phyloP scores from a whole-genome alignment of 1,140 invertebrate species.

The Drosophila kepulauana region DNA sequence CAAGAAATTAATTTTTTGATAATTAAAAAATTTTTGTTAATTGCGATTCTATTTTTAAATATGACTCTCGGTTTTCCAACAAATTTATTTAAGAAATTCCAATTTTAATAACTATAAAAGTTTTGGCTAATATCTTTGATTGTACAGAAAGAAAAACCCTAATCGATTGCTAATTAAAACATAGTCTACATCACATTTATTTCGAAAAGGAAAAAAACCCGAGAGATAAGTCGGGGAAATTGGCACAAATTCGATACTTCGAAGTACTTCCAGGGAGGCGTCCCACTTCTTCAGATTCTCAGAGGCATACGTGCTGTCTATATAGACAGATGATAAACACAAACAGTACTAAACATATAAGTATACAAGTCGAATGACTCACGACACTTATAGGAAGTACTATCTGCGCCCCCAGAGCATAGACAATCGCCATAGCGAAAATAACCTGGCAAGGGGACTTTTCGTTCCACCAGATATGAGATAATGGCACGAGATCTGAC shows the following conservation, averaged over 20 bases:
- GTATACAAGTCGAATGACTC: slow-evolving; percentile 6
- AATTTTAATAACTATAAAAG: no score
- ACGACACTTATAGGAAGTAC: slow-evolving; percentile 1
- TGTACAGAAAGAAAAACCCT: no score
- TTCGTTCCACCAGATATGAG: slow-evolving; percentile 10
- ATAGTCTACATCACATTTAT: no score
- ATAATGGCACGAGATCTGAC: slow-evolving; percentile 7
- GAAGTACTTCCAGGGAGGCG: no score
- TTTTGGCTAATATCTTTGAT: no score
- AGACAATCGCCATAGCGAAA: slow-evolving; percentile 1
- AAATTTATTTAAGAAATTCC: no score
- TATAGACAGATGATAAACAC: slow-evolving; percentile 4
- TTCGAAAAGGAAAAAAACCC: no score
- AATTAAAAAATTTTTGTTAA: no score
- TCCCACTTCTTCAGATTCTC: background rate
- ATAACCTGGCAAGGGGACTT: slow-evolving; percentile 21
- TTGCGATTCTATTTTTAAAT: no score
- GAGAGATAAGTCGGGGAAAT: background rate
- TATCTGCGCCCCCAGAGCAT: slow-evolving; percentile 6
- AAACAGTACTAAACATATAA: background rate
- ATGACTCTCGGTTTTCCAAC: no score
- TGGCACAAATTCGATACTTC: background rate
- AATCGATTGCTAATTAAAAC: no score
- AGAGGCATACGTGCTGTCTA: background rate
- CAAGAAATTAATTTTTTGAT: no score